These are phyloP conservation scores for Agrilus mali DNA, from an alignment of 2,888 invertebrate species.

Conservation along the genomic window DNA sequence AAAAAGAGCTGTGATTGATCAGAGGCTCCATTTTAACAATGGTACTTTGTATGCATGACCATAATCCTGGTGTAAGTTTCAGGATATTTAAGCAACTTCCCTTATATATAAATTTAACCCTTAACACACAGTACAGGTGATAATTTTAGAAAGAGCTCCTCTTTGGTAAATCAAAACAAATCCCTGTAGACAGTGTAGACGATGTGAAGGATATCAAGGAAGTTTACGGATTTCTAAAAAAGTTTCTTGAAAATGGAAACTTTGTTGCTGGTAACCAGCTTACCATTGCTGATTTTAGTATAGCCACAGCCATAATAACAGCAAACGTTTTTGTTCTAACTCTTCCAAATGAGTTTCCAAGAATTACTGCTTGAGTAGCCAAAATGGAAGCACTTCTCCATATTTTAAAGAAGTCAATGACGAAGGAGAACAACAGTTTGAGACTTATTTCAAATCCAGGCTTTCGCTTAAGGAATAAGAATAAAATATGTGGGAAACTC, in stretches of 20 bases:
- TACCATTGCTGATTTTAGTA: conserved; percentile 41
- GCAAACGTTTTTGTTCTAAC: conserved; percentile 25
- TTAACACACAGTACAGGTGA: too few relatives aligned
- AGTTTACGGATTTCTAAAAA: conserved; percentile 36
- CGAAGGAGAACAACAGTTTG: not conserved
- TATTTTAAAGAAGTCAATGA: conserved; percentile 14
- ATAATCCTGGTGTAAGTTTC: too few relatives aligned
- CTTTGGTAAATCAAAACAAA: not conserved
- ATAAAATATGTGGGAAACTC: too few relatives aligned
- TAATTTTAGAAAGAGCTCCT: too few relatives aligned
- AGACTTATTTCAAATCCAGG: too few relatives aligned
- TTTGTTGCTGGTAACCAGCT: conserved; percentile 39
- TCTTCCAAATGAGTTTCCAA: conserved; percentile 23
- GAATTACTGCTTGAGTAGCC: conserved; percentile 24
- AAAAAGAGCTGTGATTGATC: conserved; percentile 40
- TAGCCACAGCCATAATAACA: conserved; percentile 28
- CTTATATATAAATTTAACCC: too few relatives aligned
- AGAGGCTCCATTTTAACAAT: conserved; percentile 40
- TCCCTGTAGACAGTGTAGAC: conserved; percentile 9
- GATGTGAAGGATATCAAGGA: conserved; percentile 20
- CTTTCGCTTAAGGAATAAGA: too few relatives aligned
- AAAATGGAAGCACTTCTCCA: conserved; percentile 20
- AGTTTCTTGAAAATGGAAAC: conserved; percentile 33
- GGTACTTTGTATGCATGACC: conserved; percentile 37
- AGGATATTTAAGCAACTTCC: too few relatives aligned